These are phyloP conservation scores for Hoplodrina blanda DNA, from an alignment of 2,888 invertebrate genomes.

Conservation along the genomic window DNA sequence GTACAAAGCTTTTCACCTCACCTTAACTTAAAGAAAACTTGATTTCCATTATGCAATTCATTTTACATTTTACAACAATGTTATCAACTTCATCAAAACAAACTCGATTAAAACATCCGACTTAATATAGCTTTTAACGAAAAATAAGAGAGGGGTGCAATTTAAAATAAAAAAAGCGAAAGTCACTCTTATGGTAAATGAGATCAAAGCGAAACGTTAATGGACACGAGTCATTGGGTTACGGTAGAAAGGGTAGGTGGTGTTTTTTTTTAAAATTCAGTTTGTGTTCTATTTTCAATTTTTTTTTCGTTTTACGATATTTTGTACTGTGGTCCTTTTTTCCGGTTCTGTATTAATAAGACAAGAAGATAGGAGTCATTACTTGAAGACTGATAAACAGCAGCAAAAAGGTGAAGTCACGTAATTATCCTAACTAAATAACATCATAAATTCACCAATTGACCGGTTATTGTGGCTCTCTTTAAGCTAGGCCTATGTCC, in stretches of 20 bases:
- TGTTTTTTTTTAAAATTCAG: slow-evolving; percentile 28
- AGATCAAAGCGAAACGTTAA: slow-evolving; percentile 75
- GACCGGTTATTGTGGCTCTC: too few relatives aligned
- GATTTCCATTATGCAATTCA: not conserved
- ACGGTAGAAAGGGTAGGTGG: slow-evolving; percentile 27
- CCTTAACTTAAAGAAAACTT: too few relatives aligned
- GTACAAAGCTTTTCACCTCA: too few relatives aligned
- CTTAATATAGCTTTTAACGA: slow-evolving; percentile 58
- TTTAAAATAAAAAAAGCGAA: slow-evolving; percentile 61
- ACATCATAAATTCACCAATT: too few relatives aligned
- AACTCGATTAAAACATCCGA: slow-evolving; percentile 48
- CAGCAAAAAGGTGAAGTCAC: too few relatives aligned
- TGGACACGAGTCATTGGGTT: slow-evolving; percentile 60
- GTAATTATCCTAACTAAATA: too few relatives aligned
- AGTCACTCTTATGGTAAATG: slow-evolving; percentile 70
- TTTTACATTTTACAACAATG: not conserved
- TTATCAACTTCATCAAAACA: slow-evolving; percentile 27
- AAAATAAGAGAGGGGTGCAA: slow-evolving; percentile 54
- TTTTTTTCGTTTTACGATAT: not conserved
- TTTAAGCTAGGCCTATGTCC: too few relatives aligned
- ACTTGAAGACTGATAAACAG: too few relatives aligned
- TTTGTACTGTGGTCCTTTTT: too few relatives aligned
- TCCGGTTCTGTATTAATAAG: too few relatives aligned
- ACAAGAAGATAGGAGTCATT: too few relatives aligned
- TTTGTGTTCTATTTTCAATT: slow-evolving; percentile 20